Base-by-base conservation (phyloP, 2,797 vertebrate genomes). In the Karalla daura region DNA sequence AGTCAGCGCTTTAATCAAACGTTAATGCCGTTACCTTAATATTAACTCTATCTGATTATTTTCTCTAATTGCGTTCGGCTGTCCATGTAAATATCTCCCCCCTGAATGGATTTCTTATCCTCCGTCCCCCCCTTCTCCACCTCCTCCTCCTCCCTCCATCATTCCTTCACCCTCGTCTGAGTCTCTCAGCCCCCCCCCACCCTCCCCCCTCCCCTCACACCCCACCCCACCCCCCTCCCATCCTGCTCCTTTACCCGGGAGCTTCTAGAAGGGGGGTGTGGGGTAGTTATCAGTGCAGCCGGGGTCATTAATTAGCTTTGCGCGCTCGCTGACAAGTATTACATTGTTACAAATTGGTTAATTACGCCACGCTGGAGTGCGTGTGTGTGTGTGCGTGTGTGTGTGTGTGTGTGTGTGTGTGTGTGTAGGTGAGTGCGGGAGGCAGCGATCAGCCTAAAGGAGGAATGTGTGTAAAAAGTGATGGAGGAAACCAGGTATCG, bases 311-410 rank as follows among this genome's bases (percentile, higher is more conserved):
- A 93, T 94, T 93, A 93, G 90, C 89, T 5, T 63, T 10, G 68
- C 61, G 35, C 84, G 84, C 78, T 63, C 43, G 17, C 80, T 92
- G 93, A 94, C 92, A 94, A 90, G 88, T 87, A 90, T 91, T 90
- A 89, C 90, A 90, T 92, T 88, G 92, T 93, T 93, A 93, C 91
- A 92, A 91, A 94, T 94, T 92, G 90, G 87, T 93, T 94, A 92
- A 94, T 94, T 94, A 93, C 78, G 47, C 33, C n/a, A 6, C 17
- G 73, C 60, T 44, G 15, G 46, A 37, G 49, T 40, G 45, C 46
- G 59, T 30, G 46, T 23, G 63, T 30, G 37, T 20, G 15, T 39
- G 28, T 35, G 28, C 23, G 28, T 27, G 36, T 13, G 61, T 40
- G 63, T 7, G 15, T 24, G 43, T 43, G 63, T 63, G 18, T 75